Evolutionary conservation across 2,888 invertebrate species (phyloP).

Genomic region (Crematogaster levior): DNA sequence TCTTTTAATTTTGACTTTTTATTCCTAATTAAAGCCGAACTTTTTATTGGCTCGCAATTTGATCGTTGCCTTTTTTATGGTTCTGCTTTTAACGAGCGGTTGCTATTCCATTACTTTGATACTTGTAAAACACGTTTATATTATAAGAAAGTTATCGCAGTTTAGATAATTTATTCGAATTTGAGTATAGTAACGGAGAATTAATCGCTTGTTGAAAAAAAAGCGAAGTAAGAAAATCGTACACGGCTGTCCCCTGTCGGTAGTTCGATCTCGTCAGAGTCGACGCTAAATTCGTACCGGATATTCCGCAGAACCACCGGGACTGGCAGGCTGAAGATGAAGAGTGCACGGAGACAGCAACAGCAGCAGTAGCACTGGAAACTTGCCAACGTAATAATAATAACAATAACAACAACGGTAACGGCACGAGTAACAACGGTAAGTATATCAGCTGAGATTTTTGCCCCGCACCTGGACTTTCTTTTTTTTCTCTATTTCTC

Average conservation of each 20-base stretch:
- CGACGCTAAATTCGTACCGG: constrained; percentile 70
- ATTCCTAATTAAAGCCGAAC: too few relatives aligned
- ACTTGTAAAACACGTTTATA: too few relatives aligned
- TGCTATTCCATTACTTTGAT: too few relatives aligned
- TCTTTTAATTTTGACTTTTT: too few relatives aligned
- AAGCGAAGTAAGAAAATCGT: constrained; percentile 23
- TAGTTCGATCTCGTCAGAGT: constrained; percentile 59
- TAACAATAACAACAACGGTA: constrained; percentile 77
- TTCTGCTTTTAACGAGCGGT: too few relatives aligned
- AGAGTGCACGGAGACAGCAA: constrained; percentile 83
- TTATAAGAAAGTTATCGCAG: background rate
- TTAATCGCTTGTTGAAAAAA: constrained; percentile 19
- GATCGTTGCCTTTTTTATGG: too few relatives aligned
- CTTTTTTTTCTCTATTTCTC: background rate
- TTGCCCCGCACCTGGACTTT: constrained; percentile 69
- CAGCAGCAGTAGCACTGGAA: constrained; percentile 84
- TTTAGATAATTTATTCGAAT: background rate
- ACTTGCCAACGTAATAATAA: constrained; percentile 83
- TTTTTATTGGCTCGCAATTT: too few relatives aligned
- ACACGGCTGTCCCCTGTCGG: constrained; percentile 32
- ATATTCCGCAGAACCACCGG: constrained; percentile 81
- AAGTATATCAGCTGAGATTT: constrained; percentile 75
- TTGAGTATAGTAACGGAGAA: background rate
- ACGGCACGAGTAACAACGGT: constrained; percentile 78
- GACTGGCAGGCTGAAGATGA: constrained; percentile 85